phyloP scores from a whole-genome alignment of 1,140 invertebrate species.

The Rhyzopertha dominica region DNA sequence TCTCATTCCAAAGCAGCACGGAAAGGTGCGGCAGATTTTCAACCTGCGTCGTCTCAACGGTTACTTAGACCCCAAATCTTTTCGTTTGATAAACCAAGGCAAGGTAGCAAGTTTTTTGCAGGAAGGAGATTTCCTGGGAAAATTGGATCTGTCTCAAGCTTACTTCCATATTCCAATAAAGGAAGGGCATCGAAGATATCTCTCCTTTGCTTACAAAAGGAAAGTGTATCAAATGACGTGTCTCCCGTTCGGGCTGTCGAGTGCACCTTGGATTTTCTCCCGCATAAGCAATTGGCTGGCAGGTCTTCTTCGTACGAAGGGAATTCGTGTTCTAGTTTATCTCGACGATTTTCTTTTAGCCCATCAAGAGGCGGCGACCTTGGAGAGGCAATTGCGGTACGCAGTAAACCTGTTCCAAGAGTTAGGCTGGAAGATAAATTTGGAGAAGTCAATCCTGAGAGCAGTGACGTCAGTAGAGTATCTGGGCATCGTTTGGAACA shows the following conservation, averaged over 20 bases:
- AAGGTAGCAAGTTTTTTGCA: constrained; percentile 6
- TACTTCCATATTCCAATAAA: constrained; percentile 44
- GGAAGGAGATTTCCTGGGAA: constrained; percentile 24
- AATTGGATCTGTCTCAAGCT: constrained; percentile 26
- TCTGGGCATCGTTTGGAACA: constrained; percentile 7
- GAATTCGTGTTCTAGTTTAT: constrained; percentile 29
- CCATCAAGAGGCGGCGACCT: constrained; percentile 23
- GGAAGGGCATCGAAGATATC: constrained; percentile 20
- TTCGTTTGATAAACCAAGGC: constrained; percentile 7
- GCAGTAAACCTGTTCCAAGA: not conserved
- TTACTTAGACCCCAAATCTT: constrained; percentile 1
- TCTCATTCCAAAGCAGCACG: constrained; percentile 3
- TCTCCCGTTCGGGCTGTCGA: constrained; percentile 25
- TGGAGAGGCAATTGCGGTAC: not conserved
- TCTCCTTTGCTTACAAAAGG: constrained; percentile 20
- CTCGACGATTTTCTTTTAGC: constrained; percentile 35
- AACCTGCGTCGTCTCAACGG: not conserved
- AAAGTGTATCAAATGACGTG: constrained; percentile 29
- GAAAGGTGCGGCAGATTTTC: constrained; percentile 2
- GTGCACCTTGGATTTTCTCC: constrained; percentile 25
- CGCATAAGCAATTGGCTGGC: constrained; percentile 35
- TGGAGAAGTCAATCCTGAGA: not conserved
- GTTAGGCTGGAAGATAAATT: constrained; percentile 6
- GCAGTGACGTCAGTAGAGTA: not conserved
- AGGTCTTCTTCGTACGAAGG: constrained; percentile 26